phyloP scores from a whole-genome alignment of 2,888 invertebrate species.

The Caenorhabditis sp. region DNA sequence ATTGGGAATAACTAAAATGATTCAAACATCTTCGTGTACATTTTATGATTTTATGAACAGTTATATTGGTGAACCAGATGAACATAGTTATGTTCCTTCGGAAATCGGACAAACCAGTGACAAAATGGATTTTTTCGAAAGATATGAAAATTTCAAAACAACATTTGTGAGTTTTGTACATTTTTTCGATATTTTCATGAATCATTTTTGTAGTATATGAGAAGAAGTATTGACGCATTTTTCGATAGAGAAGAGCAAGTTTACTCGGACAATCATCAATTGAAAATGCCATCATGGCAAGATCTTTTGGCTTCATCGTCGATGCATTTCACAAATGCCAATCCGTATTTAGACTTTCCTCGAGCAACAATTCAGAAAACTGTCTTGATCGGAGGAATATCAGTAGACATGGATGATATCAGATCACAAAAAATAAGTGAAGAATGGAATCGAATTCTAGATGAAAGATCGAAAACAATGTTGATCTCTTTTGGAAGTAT shows the following conservation, averaged over 20 bases:
- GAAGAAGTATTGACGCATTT: constrained; percentile 7
- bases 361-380: constrained; percentile 27
- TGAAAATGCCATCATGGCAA: constrained; percentile 16
- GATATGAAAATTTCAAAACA: neutral
- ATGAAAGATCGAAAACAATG: no score
- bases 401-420: constrained; percentile 23
- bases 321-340: constrained; percentile 20
- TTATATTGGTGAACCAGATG: constrained; percentile 14
- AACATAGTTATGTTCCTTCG: constrained; percentile 16
- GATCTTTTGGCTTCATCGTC: constrained; percentile 19
- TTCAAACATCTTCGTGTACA: constrained; percentile 11
- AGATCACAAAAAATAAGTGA: constrained; percentile 5
- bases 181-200: neutral
- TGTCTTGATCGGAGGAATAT: constrained; percentile 31
- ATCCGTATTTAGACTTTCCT: constrained; percentile 42
- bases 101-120: neutral
- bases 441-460: neutral
- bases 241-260: constrained; percentile 16
- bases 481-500: constrained; percentile 20
- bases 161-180: neutral
- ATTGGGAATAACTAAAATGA: constrained; percentile 14
- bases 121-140: neutral
- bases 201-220: no score
- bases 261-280: constrained; percentile 7
- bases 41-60: constrained; percentile 15